Evolutionary conservation across 2,797 vertebrate genomes (phyloP).

Genomic region (Macrochelys suwanniensis): DNA sequence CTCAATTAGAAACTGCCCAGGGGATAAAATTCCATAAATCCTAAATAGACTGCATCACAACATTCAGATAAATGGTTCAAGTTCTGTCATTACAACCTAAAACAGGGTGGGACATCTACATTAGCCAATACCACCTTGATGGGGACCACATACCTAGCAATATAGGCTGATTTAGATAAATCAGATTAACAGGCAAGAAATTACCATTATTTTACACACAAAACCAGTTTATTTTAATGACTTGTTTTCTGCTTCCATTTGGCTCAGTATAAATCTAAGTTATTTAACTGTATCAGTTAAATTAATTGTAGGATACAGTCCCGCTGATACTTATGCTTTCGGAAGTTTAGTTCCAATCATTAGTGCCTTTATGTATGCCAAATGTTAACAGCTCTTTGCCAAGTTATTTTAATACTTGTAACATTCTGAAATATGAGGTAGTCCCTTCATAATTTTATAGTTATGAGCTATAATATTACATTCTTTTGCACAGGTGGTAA

Average conservation of each 20-base stretch:
- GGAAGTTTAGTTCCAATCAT: background rate
- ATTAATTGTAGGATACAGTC: background rate
- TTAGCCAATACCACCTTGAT: background rate
- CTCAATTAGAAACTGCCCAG: background rate
- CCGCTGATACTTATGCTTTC: background rate
- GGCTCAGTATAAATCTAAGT: background rate
- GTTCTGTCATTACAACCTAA: background rate
- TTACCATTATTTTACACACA: background rate
- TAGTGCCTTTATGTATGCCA: background rate
- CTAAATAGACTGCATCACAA: background rate
- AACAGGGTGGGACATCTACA: background rate
- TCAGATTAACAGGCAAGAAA: background rate
- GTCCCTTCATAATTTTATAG: background rate
- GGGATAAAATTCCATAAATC: background rate
- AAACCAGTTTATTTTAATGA: background rate
- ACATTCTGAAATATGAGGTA: background rate
- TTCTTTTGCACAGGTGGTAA: constrained; percentile 86
- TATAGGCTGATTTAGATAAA: background rate
- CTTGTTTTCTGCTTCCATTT: constrained; percentile 4
- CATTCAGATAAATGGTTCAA: background rate
- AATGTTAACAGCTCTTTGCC: background rate
- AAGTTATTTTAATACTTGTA: background rate
- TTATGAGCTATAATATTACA: background rate
- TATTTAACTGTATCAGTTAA: background rate
- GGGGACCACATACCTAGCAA: background rate